Conservation (phyloP, 1,140 invertebrate genomes). For the Diorhabda carinulata region DNA sequence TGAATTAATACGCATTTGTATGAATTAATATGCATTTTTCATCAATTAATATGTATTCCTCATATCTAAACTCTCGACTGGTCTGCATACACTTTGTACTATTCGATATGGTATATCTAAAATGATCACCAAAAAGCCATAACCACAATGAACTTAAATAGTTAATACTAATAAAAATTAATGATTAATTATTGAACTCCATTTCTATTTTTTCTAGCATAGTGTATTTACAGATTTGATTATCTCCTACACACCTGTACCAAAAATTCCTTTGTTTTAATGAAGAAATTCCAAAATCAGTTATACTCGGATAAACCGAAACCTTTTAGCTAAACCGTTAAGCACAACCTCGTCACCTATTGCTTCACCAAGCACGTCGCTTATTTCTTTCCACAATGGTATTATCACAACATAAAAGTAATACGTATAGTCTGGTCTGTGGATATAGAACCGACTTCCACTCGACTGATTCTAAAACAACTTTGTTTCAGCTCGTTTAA, state of each 20-base stretch:
- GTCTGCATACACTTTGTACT: no score
- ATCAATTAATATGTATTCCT: no score
- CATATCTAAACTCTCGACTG: no score
- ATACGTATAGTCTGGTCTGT: slow-evolving; percentile 17
- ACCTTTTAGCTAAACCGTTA: background rate
- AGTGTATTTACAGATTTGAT: no score
- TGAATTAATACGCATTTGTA: no score
- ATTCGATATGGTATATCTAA: no score
- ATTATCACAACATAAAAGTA: slow-evolving; percentile 15
- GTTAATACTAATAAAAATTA: no score
- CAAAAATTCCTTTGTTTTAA: background rate
- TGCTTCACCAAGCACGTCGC: slow-evolving; percentile 5
- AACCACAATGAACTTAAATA: no score
- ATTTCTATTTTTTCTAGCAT: no score
- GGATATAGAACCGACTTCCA: background rate
- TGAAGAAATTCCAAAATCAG: slow-evolving; percentile 2
- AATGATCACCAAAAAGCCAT: no score
- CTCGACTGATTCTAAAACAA: slow-evolving; percentile 29
- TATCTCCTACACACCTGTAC: background rate
- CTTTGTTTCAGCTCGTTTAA: slow-evolving; percentile 37
- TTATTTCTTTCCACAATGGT: slow-evolving; percentile 20
- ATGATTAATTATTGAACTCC: no score
- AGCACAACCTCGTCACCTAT: background rate
- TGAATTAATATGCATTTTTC: no score
- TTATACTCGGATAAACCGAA: background rate